phyloP scores from a whole-genome alignment of 2,888 invertebrate genomes.

The Pogonocherus hispidulus region DNA sequence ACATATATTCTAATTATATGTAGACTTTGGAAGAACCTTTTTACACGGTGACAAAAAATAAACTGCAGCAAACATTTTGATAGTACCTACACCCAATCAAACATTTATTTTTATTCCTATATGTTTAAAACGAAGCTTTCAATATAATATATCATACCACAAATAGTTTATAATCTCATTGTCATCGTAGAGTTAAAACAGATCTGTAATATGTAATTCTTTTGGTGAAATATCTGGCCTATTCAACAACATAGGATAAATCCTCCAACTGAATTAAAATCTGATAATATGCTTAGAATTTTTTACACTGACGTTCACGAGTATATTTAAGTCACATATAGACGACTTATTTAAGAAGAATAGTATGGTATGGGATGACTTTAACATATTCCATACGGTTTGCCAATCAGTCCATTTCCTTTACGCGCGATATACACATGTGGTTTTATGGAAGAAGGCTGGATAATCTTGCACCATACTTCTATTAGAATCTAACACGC shows the following conservation, averaged over 20 bases:
- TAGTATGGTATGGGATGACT: conserved; percentile 5
- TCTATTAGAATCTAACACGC: too few species aligned
- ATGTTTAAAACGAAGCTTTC: too few species aligned
- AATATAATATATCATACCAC: too few species aligned
- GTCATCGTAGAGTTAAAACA: too few species aligned
- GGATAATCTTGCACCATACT: too few species aligned
- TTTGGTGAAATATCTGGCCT: neutral
- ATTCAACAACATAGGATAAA: neutral
- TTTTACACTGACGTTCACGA: neutral
- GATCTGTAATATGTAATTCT: neutral
- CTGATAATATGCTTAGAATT: neutral
- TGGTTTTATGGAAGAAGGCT: conserved; percentile 4
- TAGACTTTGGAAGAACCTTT: too few species aligned
- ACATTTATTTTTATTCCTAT: too few species aligned
- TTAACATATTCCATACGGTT: conserved; percentile 25
- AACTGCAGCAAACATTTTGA: too few species aligned
- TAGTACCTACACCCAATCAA: too few species aligned
- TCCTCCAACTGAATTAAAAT: neutral
- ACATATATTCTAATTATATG: too few species aligned
- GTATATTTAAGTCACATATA: neutral
- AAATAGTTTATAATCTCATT: too few species aligned
- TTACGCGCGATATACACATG: conserved; percentile 8
- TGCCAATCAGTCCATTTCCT: conserved; percentile 12
- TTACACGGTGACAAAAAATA: too few species aligned
- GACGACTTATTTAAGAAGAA: conserved; percentile 8